A percentile compares a stretch with the other conserved stretches of the same genome.
These are phyloP conservation scores for Orthosia gracilis DNA, from an alignment of 2,888 invertebrate species.

Conservation along the genomic window DNA sequence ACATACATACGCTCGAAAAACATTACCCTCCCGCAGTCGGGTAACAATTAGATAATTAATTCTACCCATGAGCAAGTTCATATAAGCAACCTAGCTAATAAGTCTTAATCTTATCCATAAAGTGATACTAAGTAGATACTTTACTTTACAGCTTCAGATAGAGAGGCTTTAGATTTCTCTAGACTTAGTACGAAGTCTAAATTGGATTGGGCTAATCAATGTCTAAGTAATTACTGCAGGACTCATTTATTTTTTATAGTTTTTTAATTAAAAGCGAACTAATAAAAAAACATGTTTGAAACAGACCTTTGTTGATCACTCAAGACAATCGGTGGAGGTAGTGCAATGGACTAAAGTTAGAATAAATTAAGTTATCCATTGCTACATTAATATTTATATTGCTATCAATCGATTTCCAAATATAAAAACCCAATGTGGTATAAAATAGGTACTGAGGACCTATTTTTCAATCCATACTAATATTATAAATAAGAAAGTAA, in stretches of 20 bases:
- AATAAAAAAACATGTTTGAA: background rate
- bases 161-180: slow-evolving; percentile 25
- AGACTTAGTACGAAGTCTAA: slow-evolving; percentile 25
- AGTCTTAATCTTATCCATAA: slow-evolving; percentile 19
- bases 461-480: too few relatives aligned
- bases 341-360: background rate
- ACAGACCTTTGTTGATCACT: background rate
- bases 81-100: background rate
- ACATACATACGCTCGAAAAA: too few relatives aligned
- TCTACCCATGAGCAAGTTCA: slow-evolving; percentile 2
- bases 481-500: too few relatives aligned
- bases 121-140: slow-evolving; percentile 7
- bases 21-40: too few relatives aligned
- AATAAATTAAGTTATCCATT: background rate
- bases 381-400: background rate
- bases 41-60: background rate
- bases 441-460: background rate
- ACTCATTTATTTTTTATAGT: background rate
- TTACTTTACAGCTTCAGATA: slow-evolving; percentile 44
- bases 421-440: too few relatives aligned
- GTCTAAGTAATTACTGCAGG: slow-evolving; percentile 12
- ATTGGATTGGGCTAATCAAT: slow-evolving; percentile 37
- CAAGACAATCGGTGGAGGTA: too few relatives aligned
- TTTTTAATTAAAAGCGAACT: background rate
- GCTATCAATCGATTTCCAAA: too few relatives aligned